These are phyloP conservation scores for Silurus lanzhouensis DNA, from an alignment of 2,797 vertebrate genomes.

Conservation along the genomic window DNA sequence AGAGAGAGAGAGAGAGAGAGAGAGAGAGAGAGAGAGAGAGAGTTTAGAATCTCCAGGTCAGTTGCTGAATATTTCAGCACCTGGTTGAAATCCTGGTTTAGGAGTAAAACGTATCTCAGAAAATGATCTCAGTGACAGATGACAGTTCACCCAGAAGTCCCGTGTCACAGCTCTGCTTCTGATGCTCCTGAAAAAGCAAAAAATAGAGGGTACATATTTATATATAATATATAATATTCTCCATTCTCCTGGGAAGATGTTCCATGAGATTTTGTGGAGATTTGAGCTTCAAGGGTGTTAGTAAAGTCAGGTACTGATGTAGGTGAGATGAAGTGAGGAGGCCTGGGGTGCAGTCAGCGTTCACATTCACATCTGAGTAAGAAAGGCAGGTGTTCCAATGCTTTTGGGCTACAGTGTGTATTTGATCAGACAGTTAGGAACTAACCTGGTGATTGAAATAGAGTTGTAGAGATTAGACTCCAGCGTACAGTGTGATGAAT, in stretches of 20 bases:
- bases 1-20: slow-evolving; percentile 23
- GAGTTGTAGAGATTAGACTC: neutral
- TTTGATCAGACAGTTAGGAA: no score
- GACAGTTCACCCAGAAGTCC: slow-evolving; percentile 7
- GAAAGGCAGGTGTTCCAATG: no score
- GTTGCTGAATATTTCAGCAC: slow-evolving; percentile 70
- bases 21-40: neutral
- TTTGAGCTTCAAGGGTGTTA: no score
- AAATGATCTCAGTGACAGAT: slow-evolving; percentile 37
- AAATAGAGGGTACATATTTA: no score
- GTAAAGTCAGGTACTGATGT: no score
- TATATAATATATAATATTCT: no score
- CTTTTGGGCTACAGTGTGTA: no score
- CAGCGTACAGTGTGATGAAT: slow-evolving; percentile 20
- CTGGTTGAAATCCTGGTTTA: slow-evolving; percentile 63
- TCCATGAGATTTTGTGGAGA: no score
- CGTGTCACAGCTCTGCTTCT: neutral
- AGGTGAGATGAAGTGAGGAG: no score
- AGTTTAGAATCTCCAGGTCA: slow-evolving; percentile 62
- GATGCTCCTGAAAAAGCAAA: neutral
- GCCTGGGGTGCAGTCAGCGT: no score
- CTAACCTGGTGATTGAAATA: neutral
- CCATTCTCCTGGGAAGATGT: no score
- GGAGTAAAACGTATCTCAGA: slow-evolving; percentile 53
- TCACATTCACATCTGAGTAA: no score